A percentile compares a stretch with the other conserved stretches of the same genome.
phyloP scores from a whole-genome alignment of 2,113 vertebrate species.

The Anhinga anhinga region DNA sequence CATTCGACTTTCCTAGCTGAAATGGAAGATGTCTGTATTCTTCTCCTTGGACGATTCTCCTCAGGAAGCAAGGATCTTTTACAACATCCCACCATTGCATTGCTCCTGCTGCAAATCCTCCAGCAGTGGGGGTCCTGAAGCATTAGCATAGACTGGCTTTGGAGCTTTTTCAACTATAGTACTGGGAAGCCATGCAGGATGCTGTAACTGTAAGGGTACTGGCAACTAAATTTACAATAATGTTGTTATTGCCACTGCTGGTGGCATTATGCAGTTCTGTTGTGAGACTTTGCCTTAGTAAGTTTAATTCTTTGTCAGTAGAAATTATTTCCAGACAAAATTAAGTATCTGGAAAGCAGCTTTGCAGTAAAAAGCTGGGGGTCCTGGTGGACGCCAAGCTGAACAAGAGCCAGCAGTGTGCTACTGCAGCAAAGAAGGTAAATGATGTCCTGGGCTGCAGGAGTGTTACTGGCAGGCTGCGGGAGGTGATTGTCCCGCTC shows the following conservation, averaged over 20 bases:
- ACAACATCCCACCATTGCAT: neutral
- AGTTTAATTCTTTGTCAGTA: neutral
- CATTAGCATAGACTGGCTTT: neutral
- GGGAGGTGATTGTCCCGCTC: neutral
- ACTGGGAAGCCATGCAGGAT: neutral
- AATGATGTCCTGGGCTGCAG: neutral
- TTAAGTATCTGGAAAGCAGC: neutral
- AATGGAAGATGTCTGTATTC: neutral
- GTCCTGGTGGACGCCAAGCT: neutral
- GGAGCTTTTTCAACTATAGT: neutral
- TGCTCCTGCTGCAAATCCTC: neutral
- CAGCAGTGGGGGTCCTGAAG: neutral
- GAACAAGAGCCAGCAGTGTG: accelerated
- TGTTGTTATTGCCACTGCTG: too few species aligned
- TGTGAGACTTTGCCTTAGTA: neutral
- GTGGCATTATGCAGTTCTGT: neutral
- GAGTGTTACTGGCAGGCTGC: accelerated
- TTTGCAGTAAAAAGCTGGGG: neutral
- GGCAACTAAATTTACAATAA: neutral
- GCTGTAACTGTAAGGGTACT: neutral
- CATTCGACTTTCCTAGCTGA: neutral
- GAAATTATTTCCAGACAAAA: neutral
- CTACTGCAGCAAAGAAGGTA: neutral
- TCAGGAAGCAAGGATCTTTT: neutral
- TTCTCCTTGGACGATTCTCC: neutral